These are phyloP conservation scores for Xiphydria camelus DNA, from an alignment of 2,888 invertebrate species.

Conservation along the genomic window DNA sequence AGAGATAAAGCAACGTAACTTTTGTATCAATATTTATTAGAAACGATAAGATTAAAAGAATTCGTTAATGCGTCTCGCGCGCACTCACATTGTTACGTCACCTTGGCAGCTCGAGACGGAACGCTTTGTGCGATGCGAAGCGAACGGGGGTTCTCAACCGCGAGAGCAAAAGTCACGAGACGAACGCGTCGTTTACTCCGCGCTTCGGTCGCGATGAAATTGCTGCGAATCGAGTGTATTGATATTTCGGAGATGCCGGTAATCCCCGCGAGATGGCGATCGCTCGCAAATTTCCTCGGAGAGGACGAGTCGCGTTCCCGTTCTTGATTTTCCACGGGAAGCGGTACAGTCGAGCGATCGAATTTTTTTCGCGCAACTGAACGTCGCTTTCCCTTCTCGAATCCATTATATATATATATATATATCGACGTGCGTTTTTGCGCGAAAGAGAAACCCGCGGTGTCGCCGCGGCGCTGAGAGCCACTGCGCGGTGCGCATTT, in stretches of 20 bases:
- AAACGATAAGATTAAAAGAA: constrained; percentile 52
- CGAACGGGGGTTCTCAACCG: constrained; percentile 16
- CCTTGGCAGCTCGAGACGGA: too few species aligned
- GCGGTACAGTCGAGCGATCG: too few species aligned
- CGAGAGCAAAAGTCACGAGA: too few species aligned
- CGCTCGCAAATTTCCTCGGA: too few species aligned
- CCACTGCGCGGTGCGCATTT: constrained; percentile 28
- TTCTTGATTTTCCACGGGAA: too few species aligned
- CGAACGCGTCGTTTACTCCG: constrained; percentile 8
- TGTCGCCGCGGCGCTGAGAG: constrained; percentile 26
- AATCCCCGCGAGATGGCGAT: too few species aligned
- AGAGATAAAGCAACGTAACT: constrained; percentile 45
- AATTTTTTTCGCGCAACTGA: too few species aligned
- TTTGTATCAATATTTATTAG: constrained; percentile 54
- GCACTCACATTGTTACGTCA: constrained; percentile 54
- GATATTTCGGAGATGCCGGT: too few species aligned
- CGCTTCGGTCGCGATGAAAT: not conserved
- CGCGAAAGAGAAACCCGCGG: too few species aligned
- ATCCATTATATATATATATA: constrained; percentile 1
- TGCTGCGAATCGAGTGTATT: not conserved
- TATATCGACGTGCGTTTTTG: too few species aligned
- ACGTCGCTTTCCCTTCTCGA: too few species aligned
- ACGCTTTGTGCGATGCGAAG: constrained; percentile 29
- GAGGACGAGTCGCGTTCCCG: too few species aligned
- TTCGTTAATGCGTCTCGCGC: constrained; percentile 40